These are phyloP conservation scores for Saccopteryx leptura DNA, from an alignment of 2,113 vertebrate species.

Conservation along the genomic window DNA sequence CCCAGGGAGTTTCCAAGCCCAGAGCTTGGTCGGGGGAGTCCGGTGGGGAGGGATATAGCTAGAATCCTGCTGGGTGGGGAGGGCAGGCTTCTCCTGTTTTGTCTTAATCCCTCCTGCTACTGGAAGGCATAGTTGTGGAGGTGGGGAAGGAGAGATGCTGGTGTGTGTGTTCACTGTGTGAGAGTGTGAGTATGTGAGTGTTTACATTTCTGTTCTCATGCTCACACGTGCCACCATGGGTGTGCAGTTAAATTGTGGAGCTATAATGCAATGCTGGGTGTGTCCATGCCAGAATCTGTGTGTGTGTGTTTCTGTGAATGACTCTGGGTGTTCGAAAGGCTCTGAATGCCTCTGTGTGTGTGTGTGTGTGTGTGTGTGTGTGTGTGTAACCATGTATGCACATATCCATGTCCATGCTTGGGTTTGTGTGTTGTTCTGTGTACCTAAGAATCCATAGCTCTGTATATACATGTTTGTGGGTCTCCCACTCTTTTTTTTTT, in stretches of 20 bases:
- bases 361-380: neutral
- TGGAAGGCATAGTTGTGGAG: neutral
- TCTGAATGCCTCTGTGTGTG: neutral
- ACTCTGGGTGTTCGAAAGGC: neutral
- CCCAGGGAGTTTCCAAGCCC: slow-evolving; percentile 83
- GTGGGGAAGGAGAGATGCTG: neutral
- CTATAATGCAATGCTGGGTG: neutral
- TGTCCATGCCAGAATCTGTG: neutral
- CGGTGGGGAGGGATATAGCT: neutral
- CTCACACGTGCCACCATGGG: neutral
- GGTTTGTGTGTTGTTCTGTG: neutral
- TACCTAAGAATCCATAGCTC: neutral
- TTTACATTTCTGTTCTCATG: neutral
- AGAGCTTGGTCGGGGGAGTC: slow-evolving; percentile 62
- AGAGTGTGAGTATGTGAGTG: neutral
- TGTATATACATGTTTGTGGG: neutral
- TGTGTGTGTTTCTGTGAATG: neutral
- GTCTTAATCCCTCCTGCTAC: slow-evolving; percentile 29
- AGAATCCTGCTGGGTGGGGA: slow-evolving; percentile 52
- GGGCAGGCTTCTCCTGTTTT: slow-evolving; percentile 29
- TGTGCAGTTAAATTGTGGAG: neutral
- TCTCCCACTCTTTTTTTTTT: neutral
- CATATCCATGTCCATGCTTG: too few species aligned
- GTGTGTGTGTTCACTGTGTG: neutral
- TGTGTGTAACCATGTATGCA: neutral